phyloP scores from a whole-genome alignment of 1,140 invertebrate genomes.

The Drosophila eugracilis region DNA sequence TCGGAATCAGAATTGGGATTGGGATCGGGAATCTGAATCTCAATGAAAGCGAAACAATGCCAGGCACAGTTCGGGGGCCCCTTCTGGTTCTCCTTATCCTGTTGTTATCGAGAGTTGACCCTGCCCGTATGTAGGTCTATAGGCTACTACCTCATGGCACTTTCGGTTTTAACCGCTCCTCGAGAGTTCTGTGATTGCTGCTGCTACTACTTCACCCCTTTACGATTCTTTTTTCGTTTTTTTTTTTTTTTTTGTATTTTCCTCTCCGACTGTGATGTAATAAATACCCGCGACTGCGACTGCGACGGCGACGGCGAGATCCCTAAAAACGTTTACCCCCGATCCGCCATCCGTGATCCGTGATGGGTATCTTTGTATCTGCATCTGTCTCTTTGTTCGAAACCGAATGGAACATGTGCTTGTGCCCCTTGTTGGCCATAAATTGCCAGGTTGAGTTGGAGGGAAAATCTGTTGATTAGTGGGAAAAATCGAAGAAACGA shows the following conservation, averaged over 20 bases:
- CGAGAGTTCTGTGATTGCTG: conserved; percentile 65
- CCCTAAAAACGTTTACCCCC: conserved; percentile 3
- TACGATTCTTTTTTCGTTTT: conserved; percentile 7
- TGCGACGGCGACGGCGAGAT: too few relatives aligned
- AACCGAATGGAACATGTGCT: conserved; percentile 68
- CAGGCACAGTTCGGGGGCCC: conserved; percentile 29
- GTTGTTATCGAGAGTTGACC: conserved; percentile 27
- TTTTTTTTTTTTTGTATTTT: conserved; percentile 6
- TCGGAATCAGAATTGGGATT: conserved; percentile 25
- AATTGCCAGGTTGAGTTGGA: conserved; percentile 56
- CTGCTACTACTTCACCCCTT: conserved; percentile 29
- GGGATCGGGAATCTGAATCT: conserved; percentile 10
- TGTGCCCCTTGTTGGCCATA: conserved; percentile 48
- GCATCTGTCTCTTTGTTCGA: conserved; percentile 18
- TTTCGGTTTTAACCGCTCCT: conserved; percentile 74
- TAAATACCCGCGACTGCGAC: conserved; percentile 78
- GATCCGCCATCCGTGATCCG: too few relatives aligned
- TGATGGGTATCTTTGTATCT: conserved; percentile 49
- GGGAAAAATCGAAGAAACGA: conserved; percentile 62
- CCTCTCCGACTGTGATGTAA: conserved; percentile 63
- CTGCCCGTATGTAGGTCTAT: conserved; percentile 77
- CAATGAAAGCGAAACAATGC: conserved; percentile 78
- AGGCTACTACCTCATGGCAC: conserved; percentile 71
- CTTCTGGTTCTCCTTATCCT: conserved; percentile 26
- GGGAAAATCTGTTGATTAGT: conserved; percentile 77